Evolutionary conservation across 2,797 vertebrate genomes (phyloP), one percentile per base, ranked within the genome.

Genomic region (Chromobotia macracanthus): DNA sequence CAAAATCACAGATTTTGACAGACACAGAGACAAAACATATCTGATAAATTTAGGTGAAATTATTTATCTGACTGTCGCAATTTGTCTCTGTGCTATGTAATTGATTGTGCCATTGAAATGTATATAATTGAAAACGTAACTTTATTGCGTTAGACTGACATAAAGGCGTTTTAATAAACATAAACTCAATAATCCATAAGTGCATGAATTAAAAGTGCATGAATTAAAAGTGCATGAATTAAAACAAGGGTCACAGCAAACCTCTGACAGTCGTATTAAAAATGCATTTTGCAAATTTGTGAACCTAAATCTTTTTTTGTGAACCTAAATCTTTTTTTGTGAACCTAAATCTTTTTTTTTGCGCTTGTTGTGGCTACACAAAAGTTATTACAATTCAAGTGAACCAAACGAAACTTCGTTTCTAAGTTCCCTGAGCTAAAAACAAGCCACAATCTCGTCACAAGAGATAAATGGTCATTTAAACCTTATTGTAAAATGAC

Each of bases 61-160:
- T 10, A 41, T 41, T 72, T 60, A 15, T 63, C 58, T 21, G 12
- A 23, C 58, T 64, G 58, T n/a, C n/a, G 1, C 25, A 23, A 63
- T 48, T 28, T 69, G 16, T 31, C 46, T 50, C 48, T 50, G 9
- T 16, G 48, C 48, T 10, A 10, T 44, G 31, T 41, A 58, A 1
- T 48, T 28, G 0, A 68, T 56, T 46, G 55, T 21, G 15, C 28
- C 58, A 76, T 9, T 3, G n/a, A 68, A 23, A 71, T 16, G 60
- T 21, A 19, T 18, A 1, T 76, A 67, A 68, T 31, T 76, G 23
- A 67, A 68, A 68, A 76, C 51, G 67, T 48, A 44, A 66, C 50
- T 19, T 9, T 21, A 53, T 31, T 77, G 31, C 12, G 28, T 53
- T 67, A n/a, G 51, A 58, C 5, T 68, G 51, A 68, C 64, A 68